Base-by-base conservation (phyloP, 2,797 vertebrate species). In the Coregonus sp. region DNA sequence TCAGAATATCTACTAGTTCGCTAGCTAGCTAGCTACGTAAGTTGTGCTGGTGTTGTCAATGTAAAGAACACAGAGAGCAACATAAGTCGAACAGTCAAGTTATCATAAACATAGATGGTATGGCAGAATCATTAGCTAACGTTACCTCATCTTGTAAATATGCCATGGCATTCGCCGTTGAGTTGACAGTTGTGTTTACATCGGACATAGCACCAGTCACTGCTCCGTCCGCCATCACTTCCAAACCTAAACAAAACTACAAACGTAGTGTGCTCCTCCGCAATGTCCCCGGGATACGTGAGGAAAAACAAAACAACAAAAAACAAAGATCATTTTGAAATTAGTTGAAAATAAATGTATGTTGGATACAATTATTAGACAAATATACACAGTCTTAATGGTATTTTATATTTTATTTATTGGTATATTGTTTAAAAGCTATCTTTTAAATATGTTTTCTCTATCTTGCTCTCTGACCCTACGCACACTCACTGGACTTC, bases 121-220 rank as follows among this genome's bases (percentile, higher is more conserved):
- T 37, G 33, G 15, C 6, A 69, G 0, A 7, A 25, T 67, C 65
- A 18, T 67, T 33, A 50, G 20, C 20, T 25, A 40, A 70, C 3
- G 56, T 85, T 78, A 94, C 94, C 92, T 95, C 93, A 61, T 94
- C 92, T 5, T 93, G 93, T 76, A 95, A 73, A 81, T 89, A 93
- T 3, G 87, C 85, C 92, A 95, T 92, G 0, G 87, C 91, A n/a
- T 69, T 65, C 47, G 85, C 86, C 35, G 88, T 86, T 1, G 80
- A 74, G 54, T 78, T 85, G 14, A 76, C 86, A 73, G 80, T 73
- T 20, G 82, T 80, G 83, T 90, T 91, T 73, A 84, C 75, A 66
- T 86, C 87, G 6, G 70, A n/a, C 40, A 37, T 74, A 63, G 68
- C 72, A 3, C 47, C 80, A 0, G 67, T 52, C 0, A 74, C 75